A percentile compares a stretch with the other conserved stretches of the same genome.
Evolutionary conservation across 2,113 vertebrate genomes (phyloP).

Genomic region (Lethenteron camtschaticum): DNA sequence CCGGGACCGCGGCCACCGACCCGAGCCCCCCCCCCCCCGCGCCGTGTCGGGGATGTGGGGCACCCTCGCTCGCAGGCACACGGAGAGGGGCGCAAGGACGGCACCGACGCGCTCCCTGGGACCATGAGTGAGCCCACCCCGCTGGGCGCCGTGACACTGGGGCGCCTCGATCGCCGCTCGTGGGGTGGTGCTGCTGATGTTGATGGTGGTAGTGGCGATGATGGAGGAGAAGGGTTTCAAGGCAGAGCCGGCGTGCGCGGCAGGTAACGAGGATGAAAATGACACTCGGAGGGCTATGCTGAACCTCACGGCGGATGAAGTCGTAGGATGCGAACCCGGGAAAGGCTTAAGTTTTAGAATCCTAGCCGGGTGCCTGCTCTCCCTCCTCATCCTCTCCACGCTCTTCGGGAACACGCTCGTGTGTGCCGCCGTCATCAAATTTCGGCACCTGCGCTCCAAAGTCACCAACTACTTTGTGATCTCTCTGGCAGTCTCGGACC

Average conservation of each 20-base stretch:
- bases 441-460: slow-evolving; percentile 53
- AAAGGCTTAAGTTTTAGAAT: slow-evolving; percentile 25
- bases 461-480: slow-evolving; percentile 77
- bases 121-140: too few species aligned
- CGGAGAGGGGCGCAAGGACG: too few species aligned
- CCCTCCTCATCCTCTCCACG: slow-evolving; percentile 63
- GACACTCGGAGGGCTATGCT: slow-evolving; percentile 23
- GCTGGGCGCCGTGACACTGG: too few species aligned
- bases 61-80: neutral
- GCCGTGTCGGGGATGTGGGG: neutral
- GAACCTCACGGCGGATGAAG: slow-evolving; percentile 24
- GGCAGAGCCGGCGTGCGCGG: slow-evolving; percentile 7
- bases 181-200: too few species aligned
- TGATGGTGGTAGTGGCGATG: too few species aligned
- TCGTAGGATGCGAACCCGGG: slow-evolving; percentile 11
- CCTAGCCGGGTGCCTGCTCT: slow-evolving; percentile 42
- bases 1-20: neutral
- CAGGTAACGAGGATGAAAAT: slow-evolving; percentile 16
- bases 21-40: neutral
- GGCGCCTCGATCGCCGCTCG: too few species aligned
- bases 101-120: too few species aligned
- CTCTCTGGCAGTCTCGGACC: slow-evolving; percentile 65
- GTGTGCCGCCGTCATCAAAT: slow-evolving; percentile 54
- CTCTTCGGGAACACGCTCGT: slow-evolving; percentile 69
- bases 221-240: neutral